These are phyloP conservation scores for Muscidifurax raptorellus DNA, from an alignment of 1,140 invertebrate genomes.

Conservation along the genomic window DNA sequence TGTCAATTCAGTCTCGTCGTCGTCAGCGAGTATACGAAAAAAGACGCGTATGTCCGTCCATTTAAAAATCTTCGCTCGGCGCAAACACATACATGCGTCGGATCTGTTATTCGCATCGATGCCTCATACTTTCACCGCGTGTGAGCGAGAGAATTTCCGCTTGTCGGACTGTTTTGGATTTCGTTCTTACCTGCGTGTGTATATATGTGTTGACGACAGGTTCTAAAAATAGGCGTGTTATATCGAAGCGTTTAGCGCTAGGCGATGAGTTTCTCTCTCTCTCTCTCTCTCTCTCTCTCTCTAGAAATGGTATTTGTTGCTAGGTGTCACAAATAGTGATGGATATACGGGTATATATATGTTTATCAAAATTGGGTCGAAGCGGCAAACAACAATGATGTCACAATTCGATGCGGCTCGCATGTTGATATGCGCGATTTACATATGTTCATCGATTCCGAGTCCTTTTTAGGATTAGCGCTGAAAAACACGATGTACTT, in stretches of 20 bases:
- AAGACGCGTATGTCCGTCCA: background rate
- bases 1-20: slow-evolving; percentile 27
- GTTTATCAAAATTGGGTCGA: background rate
- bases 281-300: background rate
- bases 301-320: no score
- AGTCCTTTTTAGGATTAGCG: no score
- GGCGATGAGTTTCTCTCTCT: background rate
- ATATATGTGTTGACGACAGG: background rate
- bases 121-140: background rate
- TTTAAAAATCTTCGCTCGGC: slow-evolving; percentile 36
- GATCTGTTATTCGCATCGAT: background rate
- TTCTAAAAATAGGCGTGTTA: slow-evolving; percentile 23
- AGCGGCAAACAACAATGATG: slow-evolving; percentile 18
- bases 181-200: background rate
- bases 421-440: background rate
- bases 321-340: background rate
- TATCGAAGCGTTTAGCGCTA: background rate
- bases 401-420: slow-evolving; percentile 12
- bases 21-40: slow-evolving; percentile 6
- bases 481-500: no score
- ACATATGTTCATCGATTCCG: background rate
- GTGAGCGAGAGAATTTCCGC: background rate
- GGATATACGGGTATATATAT: background rate
- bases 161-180: background rate
- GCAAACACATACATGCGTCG: background rate